Evolutionary conservation across 1,140 invertebrate genomes (phyloP).

Genomic region (Tenebrio molitor): DNA sequence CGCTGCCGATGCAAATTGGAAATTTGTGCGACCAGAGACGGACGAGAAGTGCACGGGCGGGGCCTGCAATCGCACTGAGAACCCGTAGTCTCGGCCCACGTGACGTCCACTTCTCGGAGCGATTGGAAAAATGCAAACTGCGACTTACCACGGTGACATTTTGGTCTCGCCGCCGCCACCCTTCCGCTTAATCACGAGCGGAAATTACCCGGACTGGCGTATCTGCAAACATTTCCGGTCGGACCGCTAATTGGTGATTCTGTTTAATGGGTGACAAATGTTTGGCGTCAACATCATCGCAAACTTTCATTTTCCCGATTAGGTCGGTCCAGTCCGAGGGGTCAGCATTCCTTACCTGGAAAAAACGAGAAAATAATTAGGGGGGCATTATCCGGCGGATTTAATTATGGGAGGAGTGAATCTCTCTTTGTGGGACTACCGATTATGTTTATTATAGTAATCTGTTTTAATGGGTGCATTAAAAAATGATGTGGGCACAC

Average conservation of each 20-base stretch:
- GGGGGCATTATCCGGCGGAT: constrained; percentile 17
- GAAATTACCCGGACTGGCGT: constrained; percentile 28
- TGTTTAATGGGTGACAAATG: constrained; percentile 13
- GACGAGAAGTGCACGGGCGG: neutral
- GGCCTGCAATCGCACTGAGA: neutral
- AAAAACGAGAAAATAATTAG: constrained; percentile 36
- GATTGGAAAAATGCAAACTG: too few species aligned
- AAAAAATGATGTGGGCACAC: constrained; percentile 26
- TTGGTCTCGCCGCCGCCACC: too few species aligned
- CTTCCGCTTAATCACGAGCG: neutral
- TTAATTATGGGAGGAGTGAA: constrained; percentile 17
- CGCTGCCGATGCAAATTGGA: constrained; percentile 18
- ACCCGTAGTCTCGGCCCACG: neutral
- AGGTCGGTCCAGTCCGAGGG: too few species aligned
- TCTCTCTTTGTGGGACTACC: neutral
- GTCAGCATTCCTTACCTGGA: constrained; percentile 11
- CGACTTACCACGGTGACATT: too few species aligned
- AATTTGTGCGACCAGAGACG: constrained; percentile 3
- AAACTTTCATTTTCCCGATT: neutral
- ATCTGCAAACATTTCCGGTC: constrained; percentile 32
- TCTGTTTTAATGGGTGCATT: constrained; percentile 10
- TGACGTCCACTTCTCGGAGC: neutral
- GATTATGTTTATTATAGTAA: constrained; percentile 21
- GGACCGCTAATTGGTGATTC: constrained; percentile 11
- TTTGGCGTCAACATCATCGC: neutral